Evolutionary conservation across 1,140 invertebrate genomes (phyloP), one percentile per base, ranked within the genome.

Genomic region (Rhyacophila brunnea): DNA sequence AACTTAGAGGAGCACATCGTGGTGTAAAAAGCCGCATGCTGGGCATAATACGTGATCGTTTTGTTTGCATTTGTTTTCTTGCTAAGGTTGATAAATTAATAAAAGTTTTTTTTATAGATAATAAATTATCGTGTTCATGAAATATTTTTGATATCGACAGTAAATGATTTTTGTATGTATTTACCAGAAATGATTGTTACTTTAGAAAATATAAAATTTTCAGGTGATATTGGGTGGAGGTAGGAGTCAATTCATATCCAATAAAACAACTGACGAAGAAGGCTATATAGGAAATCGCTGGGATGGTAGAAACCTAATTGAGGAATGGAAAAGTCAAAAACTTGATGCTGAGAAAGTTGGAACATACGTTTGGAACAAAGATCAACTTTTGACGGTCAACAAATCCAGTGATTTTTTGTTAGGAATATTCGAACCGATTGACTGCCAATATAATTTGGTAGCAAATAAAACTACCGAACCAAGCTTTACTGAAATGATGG

Each of bases 401-500:
- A 63, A 63, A 0, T 47, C 68, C 32, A 71, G 74, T 15, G 66
- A 75, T 6, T 74, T 72, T 45, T 57, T 83, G 3, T 50, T 83
- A 44, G 81, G 81, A 0, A 61, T 82, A 1, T 83, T 83, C 48
- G 70, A 76, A 19, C 70, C 70, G 40, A 74, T 74, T 19, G 80
- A 83, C 60, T 67, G 81, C 72, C 73, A 78, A 11, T 83, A 82
- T 36, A 71, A 82, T 59, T 62, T 83, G 23, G 84, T 82, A 34
- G 84, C 80, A 72, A 83, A 77, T 23, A 77, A 64, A 57, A 73
- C 75, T 50, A 77, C 66, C 58, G 80, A 87, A 34, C 87, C 87
- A 0, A 80, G 81, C 3, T 71, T 95, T 0, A 80, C 78, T 14
- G 89, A 94, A 71, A 94, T 95, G 92, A 90, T 89, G 0, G 74